phyloP scores from a whole-genome alignment of 2,113 vertebrate genomes.

The Epinephelus cyanopodus region DNA sequence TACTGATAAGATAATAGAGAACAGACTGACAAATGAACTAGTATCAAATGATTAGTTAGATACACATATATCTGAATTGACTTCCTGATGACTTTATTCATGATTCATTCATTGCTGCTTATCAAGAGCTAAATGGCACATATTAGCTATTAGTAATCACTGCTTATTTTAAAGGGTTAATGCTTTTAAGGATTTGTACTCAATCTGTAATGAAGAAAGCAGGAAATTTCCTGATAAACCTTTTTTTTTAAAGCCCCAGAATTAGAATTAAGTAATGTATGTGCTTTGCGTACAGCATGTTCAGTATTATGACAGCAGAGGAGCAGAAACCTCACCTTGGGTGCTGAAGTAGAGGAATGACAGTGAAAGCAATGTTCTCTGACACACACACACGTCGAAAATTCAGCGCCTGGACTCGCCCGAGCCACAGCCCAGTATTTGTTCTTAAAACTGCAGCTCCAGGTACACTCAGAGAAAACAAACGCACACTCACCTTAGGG shows the following conservation, averaged over 20 bases:
- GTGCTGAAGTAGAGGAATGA: constrained; percentile 26
- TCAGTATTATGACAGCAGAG: constrained; percentile 25
- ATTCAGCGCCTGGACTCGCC: constrained; percentile 60
- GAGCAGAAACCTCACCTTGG: constrained; percentile 19
- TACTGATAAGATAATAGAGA: neutral
- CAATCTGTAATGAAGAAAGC: neutral
- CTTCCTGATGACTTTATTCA: neutral
- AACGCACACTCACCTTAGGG: constrained; percentile 54
- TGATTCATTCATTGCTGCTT: constrained; percentile 10
- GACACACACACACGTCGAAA: constrained; percentile 25
- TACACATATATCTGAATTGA: neutral
- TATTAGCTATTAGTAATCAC: neutral
- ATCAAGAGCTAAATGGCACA: neutral
- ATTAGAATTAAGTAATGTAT: constrained; percentile 26
- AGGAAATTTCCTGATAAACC: neutral
- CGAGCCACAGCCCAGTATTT: constrained; percentile 60
- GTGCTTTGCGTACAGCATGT: neutral
- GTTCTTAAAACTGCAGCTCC: constrained; percentile 62
- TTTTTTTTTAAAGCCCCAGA: too few species aligned
- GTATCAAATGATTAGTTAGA: neutral
- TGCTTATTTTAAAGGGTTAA: neutral
- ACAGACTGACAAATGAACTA: neutral
- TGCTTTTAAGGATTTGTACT: neutral
- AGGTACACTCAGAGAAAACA: constrained; percentile 38
- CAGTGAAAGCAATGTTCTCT: constrained; percentile 41